phyloP scores from a whole-genome alignment of 2,797 vertebrate genomes.

The Remorina albescens region DNA sequence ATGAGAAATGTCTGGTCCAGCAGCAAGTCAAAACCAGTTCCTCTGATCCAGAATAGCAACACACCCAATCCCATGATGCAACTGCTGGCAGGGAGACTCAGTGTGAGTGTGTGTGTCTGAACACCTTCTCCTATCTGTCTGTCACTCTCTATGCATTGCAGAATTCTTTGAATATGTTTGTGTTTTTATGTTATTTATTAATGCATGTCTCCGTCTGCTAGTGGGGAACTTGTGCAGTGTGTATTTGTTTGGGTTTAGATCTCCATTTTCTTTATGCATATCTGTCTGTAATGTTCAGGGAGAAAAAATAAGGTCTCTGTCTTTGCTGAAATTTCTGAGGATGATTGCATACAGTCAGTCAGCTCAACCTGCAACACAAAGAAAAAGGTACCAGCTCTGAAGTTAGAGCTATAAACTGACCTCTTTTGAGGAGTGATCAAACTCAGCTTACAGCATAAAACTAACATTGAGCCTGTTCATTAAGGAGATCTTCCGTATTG shows the following conservation, averaged over 20 bases:
- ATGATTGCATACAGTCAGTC: neutral
- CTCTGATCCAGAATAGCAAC: constrained; percentile 58
- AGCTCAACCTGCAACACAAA: constrained; percentile 16
- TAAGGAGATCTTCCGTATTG: constrained; percentile 19
- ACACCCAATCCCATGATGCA: constrained; percentile 67
- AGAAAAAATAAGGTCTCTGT: constrained; percentile 1
- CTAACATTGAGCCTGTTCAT: constrained; percentile 6
- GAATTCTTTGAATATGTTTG: constrained; percentile 31
- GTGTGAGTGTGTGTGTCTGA: neutral
- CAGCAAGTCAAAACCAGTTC: constrained; percentile 52
- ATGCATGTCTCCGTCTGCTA: constrained; percentile 15
- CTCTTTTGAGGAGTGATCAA: constrained; percentile 19
- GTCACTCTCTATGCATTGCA: constrained; percentile 21
- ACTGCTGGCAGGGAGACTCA: constrained; percentile 47
- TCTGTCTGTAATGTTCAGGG: constrained; percentile 11
- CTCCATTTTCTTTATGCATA: constrained; percentile 9
- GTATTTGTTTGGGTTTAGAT: constrained; percentile 31
- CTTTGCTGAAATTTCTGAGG: constrained; percentile 9
- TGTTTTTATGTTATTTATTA: constrained; percentile 51
- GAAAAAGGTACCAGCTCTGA: neutral
- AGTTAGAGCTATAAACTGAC: neutral
- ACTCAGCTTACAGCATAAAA: constrained; percentile 1
- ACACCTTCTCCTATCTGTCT: constrained; percentile 9
- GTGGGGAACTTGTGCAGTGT: constrained; percentile 1
- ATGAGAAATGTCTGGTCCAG: constrained; percentile 57